Evolutionary conservation across 1,140 invertebrate species (phyloP), one percentile per base, ranked within the genome.

Genomic region (Zelostemma sp.): DNA sequence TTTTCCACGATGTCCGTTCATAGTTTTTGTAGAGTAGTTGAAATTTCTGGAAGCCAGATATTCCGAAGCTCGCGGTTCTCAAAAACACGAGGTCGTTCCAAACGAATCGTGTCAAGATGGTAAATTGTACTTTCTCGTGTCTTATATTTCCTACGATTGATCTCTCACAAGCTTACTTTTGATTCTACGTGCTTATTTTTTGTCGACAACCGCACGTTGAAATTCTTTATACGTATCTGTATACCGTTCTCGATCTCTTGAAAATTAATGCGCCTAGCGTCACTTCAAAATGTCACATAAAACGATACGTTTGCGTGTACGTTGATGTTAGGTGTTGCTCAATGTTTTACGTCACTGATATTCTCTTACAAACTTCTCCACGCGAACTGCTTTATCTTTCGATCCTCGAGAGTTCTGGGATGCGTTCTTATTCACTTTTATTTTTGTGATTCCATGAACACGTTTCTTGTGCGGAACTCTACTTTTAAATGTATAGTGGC

Each of bases 271-370:
- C 51, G 8, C 38, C 45, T 40, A 68, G 50, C 12, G 21, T 12
- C 43, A 53, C 28, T 70, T 1, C 15, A 60, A 31, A 28, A 50
- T 53, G 4, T 35, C 46, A 70, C 58, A 69, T 47, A 40, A 70
- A 58, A 54, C 68, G 57, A 66, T 48, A 66, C 57, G 56, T 64
- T 71, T 58, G 43, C 61, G 58, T 71, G 62, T 66, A 62, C 57
- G 19, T 70, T 68, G 68, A 50, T 74, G 72, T 74, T 74, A 49
- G 53, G 67, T 70, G 72, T 70, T 70, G 57, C 64, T 70, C 49
- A 62, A 59, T 74, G 67, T 74, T 74, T 70, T 67, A 70, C 60
- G 64, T 70, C 60, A 68, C 49, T 61, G n/a, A 61, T 48, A 50
- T 41, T 60, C 25, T 51, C 31, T 61, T 46, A 38, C 43, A 31